Percentiles rank a stretch among this genome's conserved stretches.
Evolutionary conservation across 2,113 vertebrate genomes (phyloP).

Genomic region (Rostratula benghalensis): DNA sequence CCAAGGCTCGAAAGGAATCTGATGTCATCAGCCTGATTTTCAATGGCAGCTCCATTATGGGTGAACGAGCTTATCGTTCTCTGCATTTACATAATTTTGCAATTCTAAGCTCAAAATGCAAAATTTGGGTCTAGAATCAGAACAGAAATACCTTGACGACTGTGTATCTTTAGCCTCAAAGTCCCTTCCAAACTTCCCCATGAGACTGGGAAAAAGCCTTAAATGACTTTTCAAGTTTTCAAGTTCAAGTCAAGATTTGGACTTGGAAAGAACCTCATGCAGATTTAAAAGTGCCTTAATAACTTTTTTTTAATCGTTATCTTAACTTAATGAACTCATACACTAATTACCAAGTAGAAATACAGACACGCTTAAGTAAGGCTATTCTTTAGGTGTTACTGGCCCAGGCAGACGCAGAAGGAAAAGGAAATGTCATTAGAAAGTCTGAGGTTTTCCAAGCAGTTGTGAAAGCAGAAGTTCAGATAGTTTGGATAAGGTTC

Average conservation of each 20-base stretch:
- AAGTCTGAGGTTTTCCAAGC: background rate
- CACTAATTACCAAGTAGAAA: background rate
- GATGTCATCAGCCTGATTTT: background rate
- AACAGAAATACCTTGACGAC: background rate
- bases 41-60: background rate
- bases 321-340: background rate
- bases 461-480: conserved; percentile 26
- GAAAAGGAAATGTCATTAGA: background rate
- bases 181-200: background rate
- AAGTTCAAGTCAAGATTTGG: background rate
- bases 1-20: background rate
- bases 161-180: background rate
- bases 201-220: background rate
- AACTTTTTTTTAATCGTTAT: background rate
- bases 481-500: background rate
- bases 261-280: background rate
- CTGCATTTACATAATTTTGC: background rate
- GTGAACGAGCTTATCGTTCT: background rate
- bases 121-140: background rate
- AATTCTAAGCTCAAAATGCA: background rate
- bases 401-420: background rate
- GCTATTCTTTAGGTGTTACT: background rate
- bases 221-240: background rate
- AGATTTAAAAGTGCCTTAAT: background rate
- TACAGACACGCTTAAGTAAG: background rate